Conservation (phyloP, 2,797 vertebrate species). For the Micrastur ruficollis region DNA sequence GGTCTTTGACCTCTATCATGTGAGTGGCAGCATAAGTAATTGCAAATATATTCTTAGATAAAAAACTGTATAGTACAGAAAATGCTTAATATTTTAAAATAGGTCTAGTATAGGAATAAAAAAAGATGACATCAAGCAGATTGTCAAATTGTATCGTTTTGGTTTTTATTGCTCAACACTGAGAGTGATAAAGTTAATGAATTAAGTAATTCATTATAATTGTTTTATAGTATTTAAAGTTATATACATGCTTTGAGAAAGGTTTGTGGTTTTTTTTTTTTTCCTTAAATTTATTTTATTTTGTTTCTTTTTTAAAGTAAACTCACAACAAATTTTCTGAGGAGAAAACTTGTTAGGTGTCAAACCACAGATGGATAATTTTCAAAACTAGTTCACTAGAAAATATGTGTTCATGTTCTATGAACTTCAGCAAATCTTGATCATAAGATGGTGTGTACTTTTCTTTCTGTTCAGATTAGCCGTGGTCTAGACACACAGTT, state of each 20-base stretch:
- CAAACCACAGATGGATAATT: background rate
- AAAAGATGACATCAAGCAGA: background rate
- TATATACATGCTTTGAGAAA: background rate
- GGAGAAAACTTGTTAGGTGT: background rate
- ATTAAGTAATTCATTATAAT: background rate
- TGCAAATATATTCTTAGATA: conserved; percentile 29
- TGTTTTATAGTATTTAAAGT: background rate
- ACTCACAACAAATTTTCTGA: background rate
- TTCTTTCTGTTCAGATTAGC: background rate
- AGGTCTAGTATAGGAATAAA: background rate
- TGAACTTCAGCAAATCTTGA: background rate
- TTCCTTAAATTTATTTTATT: background rate
- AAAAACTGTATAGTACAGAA: background rate
- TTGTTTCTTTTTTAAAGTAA: background rate
- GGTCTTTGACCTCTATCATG: conserved; percentile 30
- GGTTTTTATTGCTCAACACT: background rate
- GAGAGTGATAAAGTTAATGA: background rate
- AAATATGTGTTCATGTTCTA: background rate
- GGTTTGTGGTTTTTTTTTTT: background rate
- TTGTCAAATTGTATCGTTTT: background rate
- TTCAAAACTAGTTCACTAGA: background rate
- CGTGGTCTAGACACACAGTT: background rate
- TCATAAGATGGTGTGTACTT: background rate
- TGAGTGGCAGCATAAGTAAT: conserved; percentile 9
- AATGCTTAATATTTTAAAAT: background rate